Evolutionary conservation across 2,113 vertebrate genomes (phyloP).

Genomic region (Panthera uncia): DNA sequence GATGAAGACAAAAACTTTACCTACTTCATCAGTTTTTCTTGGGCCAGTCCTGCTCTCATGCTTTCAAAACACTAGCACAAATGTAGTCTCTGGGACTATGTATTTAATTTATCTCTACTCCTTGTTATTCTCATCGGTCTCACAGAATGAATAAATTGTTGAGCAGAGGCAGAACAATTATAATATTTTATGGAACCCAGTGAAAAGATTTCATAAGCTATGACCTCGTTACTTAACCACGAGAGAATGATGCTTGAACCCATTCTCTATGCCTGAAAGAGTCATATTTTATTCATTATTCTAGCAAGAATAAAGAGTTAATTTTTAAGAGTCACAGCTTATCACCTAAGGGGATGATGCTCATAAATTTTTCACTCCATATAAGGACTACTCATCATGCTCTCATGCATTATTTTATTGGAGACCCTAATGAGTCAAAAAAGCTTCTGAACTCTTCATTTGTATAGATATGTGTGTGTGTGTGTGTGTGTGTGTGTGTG

Average conservation of each 20-base stretch:
- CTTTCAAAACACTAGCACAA: not conserved
- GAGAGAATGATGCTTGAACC: not conserved
- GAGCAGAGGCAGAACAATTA: not conserved
- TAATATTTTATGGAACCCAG: not conserved
- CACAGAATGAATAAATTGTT: not conserved
- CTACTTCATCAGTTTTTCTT: not conserved
- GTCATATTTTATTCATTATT: constrained; percentile 30
- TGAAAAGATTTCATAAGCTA: constrained; percentile 25
- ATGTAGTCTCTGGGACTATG: not conserved
- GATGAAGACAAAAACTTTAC: not conserved
- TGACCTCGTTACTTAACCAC: constrained; percentile 53
- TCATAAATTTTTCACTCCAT: not conserved
- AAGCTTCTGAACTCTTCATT: not conserved
- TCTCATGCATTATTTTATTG: not conserved
- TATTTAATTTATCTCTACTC: not conserved
- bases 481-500: too few species aligned
- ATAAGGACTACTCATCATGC: not conserved
- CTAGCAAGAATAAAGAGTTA: not conserved
- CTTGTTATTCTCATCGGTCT: not conserved
- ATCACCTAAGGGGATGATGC: not conserved
- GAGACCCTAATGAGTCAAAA: not conserved
- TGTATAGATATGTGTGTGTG: rapidly evolving
- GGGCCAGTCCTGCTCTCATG: not conserved
- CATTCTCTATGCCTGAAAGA: not conserved
- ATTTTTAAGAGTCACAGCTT: not conserved